Conservation (phyloP, 2,113 vertebrate genomes). For the Delphinus delphis region DNA sequence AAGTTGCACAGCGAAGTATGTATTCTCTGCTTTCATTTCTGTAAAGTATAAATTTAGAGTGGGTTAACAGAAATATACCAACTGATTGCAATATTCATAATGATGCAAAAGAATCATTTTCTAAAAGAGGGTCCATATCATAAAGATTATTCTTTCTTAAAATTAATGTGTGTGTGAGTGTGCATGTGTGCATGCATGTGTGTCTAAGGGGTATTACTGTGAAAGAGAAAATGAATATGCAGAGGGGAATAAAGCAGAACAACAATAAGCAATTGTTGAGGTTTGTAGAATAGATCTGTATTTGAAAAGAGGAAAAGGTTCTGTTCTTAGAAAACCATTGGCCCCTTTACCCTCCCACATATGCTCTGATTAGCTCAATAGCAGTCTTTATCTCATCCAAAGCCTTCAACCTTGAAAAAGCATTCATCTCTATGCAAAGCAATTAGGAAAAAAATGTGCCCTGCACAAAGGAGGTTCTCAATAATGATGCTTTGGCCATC, state of each 20-base stretch:
- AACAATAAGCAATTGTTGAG: neutral
- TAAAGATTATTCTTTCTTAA: neutral
- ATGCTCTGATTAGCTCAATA: conserved; percentile 72
- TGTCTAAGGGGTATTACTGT: neutral
- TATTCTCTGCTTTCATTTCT: neutral
- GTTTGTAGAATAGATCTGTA: neutral
- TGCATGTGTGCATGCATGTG: neutral
- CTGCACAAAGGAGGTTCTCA: conserved; percentile 50
- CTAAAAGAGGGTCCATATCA: neutral
- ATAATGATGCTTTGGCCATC: conserved; percentile 45
- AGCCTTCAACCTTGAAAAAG: conserved; percentile 68
- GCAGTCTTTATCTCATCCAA: conserved; percentile 48
- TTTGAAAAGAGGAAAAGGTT: conserved; percentile 5
- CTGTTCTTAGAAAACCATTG: conserved; percentile 50
- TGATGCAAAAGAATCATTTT: neutral
- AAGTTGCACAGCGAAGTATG: neutral
- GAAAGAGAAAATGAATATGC: neutral
- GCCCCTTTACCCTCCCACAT: neutral
- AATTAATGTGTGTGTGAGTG: neutral
- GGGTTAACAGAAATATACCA: neutral
- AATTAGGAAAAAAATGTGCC: conserved; percentile 53
- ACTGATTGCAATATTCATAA: conserved; percentile 12
- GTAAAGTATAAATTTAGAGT: conserved; percentile 31
- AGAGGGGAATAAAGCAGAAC: neutral
- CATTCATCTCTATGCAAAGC: conserved; percentile 64